Conservation (phyloP, 2,888 invertebrate species). For the Ophion ventricosus region DNA sequence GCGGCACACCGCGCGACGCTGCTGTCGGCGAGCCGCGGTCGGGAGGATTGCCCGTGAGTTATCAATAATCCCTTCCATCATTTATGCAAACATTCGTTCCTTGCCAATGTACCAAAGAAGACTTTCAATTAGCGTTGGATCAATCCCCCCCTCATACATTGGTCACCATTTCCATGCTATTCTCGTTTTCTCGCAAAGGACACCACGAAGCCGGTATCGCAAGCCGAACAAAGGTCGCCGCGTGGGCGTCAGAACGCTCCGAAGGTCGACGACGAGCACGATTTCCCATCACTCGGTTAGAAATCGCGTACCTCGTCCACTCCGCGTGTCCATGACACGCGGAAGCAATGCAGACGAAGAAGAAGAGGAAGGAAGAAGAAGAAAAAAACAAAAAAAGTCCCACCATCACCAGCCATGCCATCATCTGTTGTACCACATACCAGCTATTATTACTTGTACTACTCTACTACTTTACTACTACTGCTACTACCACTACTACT, state of each 20-base stretch:
- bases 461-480: slow-evolving; percentile 67
- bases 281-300: slow-evolving; percentile 96
- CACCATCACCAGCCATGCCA: slow-evolving; percentile 74
- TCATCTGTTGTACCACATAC: slow-evolving; percentile 74
- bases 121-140: neutral
- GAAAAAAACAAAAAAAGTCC: slow-evolving; percentile 62
- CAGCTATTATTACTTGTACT: slow-evolving; percentile 70
- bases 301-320: slow-evolving; percentile 23
- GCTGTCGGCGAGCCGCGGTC: slow-evolving; percentile 77
- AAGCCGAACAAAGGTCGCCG: slow-evolving; percentile 80
- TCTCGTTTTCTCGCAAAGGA: slow-evolving; percentile 56
- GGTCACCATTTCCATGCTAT: neutral
- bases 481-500: slow-evolving; percentile 61
- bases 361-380: slow-evolving; percentile 54
- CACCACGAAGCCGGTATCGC: slow-evolving; percentile 69
- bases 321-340: slow-evolving; percentile 18
- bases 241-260: slow-evolving; percentile 86
- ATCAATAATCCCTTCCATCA: slow-evolving; percentile 1
- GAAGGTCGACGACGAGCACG: slow-evolving; percentile 97
- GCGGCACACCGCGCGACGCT: slow-evolving; percentile 78
- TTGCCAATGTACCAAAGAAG: too few species aligned
- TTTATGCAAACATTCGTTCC: neutral
- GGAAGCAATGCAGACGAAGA: slow-evolving; percentile 27
- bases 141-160: too few species aligned
- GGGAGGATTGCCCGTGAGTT: slow-evolving; percentile 77